Evolutionary conservation across 2,888 invertebrate genomes (phyloP).

Genomic region (Diaphora mendica): DNA sequence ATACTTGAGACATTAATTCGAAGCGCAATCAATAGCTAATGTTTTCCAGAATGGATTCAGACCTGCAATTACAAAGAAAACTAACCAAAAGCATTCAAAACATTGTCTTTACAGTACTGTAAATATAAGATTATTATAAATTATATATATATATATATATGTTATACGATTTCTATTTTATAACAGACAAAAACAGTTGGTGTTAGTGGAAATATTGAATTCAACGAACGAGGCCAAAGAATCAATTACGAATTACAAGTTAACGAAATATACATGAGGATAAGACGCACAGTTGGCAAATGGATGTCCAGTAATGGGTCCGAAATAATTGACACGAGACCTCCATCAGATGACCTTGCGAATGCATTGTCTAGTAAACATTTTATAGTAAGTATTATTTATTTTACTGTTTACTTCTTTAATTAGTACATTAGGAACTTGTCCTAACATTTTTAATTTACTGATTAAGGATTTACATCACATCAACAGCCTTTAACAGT

Average conservation of each 20-base stretch:
- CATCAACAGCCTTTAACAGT: no score
- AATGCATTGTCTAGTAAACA: constrained; percentile 83
- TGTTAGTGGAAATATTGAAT: constrained; percentile 89
- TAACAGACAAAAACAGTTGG: constrained; percentile 88
- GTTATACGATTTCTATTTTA: not conserved
- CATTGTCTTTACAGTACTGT: not conserved
- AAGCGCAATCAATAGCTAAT: not conserved
- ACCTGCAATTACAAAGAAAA: not conserved
- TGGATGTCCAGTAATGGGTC: constrained; percentile 81
- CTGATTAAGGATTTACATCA: no score
- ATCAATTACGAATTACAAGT: constrained; percentile 89
- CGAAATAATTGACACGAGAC: constrained; percentile 83
- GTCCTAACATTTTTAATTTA: no score
- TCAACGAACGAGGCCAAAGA: constrained; percentile 89
- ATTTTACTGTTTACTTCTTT: not conserved
- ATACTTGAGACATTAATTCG: not conserved
- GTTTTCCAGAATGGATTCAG: not conserved
- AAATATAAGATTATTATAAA: not conserved
- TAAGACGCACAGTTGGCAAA: constrained; percentile 64
- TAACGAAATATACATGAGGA: constrained; percentile 83
- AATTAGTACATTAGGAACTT: not conserved
- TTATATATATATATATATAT: not conserved
- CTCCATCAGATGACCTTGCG: constrained; percentile 72
- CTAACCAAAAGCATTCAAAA: not conserved
- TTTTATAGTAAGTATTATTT: constrained; percentile 83